Percentiles rank a stretch among this genome's conserved stretches.
phyloP scores from a whole-genome alignment of 2,113 vertebrate genomes.

The Hypocryptadius cinnamomeus region DNA sequence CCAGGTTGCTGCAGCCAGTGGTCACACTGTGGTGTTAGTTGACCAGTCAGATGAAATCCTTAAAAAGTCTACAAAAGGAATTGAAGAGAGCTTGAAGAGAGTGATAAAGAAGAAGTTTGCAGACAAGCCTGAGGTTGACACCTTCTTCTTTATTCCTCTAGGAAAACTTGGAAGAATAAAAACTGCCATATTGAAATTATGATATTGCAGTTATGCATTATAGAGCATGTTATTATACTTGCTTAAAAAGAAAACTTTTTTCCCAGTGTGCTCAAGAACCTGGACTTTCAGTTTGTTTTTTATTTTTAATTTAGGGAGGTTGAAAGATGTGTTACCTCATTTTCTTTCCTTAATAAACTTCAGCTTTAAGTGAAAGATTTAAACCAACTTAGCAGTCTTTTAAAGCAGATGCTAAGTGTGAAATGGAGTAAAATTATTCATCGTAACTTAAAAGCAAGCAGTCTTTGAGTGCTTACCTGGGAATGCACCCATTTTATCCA shows the following conservation, averaged over 20 bases:
- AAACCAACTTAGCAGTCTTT: not conserved
- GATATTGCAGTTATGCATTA: not conserved
- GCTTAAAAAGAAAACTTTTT: not conserved
- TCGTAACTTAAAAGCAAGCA: not conserved
- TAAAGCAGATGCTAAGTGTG: not conserved
- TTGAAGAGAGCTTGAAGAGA: conserved; percentile 86
- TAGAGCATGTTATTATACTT: not conserved
- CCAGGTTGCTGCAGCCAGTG: conserved; percentile 88
- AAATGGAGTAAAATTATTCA: not conserved
- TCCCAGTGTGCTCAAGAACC: not conserved
- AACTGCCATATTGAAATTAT: not conserved
- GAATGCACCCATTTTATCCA: not conserved
- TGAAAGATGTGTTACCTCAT: not conserved
- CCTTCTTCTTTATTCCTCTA: not conserved
- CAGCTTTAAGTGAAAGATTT: not conserved
- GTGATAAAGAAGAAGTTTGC: conserved; percentile 94
- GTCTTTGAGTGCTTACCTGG: not conserved
- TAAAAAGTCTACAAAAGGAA: conserved; percentile 81
- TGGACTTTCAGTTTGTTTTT: not conserved
- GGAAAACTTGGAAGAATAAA: not conserved
- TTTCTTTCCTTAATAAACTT: not conserved
- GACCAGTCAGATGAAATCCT: conserved; percentile 91
- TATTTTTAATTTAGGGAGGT: not conserved
- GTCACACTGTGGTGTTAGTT: conserved; percentile 89
- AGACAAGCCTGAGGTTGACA: conserved; percentile 85